A percentile compares a stretch with the other conserved stretches of the same genome.
These are phyloP conservation scores for Ptilodon capucinus DNA, from an alignment of 2,888 invertebrate genomes.

Conservation along the genomic window DNA sequence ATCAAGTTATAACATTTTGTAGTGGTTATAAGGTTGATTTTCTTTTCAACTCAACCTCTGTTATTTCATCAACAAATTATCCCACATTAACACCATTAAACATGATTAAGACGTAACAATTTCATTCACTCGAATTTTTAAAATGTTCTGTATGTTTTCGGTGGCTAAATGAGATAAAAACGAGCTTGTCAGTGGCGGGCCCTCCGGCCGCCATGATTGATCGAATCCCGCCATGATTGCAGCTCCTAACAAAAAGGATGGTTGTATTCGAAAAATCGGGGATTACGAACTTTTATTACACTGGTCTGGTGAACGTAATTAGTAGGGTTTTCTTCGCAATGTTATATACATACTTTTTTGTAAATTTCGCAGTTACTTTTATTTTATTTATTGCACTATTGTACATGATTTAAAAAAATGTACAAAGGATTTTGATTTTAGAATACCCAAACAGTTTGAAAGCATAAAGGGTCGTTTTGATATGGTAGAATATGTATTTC, in stretches of 20 bases:
- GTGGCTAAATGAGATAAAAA: constrained; percentile 29
- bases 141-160: constrained; percentile 12
- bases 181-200: constrained; percentile 21
- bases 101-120: constrained; percentile 10
- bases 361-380: no score
- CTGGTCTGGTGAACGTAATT: background rate
- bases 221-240: constrained; percentile 19
- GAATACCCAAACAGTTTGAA: no score
- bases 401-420: no score
- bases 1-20: no score
- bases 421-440: no score
- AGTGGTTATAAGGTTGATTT: no score
- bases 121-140: constrained; percentile 7
- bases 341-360: background rate
- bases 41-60: no score
- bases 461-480: no score
- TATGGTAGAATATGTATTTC: no score
- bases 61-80: no score
- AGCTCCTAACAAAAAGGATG: constrained; percentile 26
- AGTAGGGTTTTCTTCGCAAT: background rate
- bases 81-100: background rate
- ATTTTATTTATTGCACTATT: no score
- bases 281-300: background rate
- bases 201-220: constrained; percentile 26
- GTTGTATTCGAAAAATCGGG: background rate